Evolutionary conservation across 2,797 vertebrate species (phyloP), one percentile per base, ranked within the genome.

Genomic region (Triplophysa bombifrons): DNA sequence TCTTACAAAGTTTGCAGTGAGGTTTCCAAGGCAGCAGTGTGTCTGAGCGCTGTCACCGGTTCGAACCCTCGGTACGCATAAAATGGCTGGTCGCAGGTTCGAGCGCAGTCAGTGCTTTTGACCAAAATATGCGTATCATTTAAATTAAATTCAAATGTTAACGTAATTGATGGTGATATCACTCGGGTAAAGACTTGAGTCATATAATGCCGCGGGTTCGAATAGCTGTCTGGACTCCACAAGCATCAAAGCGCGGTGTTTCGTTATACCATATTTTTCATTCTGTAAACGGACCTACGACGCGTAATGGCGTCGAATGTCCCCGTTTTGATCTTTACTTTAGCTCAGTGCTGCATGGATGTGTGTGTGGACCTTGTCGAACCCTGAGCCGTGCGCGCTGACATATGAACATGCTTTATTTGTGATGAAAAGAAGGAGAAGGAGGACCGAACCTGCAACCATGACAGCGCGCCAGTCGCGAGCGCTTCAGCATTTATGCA

Each of bases 11-110:
- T 91, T 93, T 74, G 22, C 75, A 78, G 65, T 66, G 19, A 14
- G 74, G 72, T 73, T 65, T 73, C 46, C 58, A 64, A 70, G 68
- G 72, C 77, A 83, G 85, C 87, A 65, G 80, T 86, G 83, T 78
- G 82, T 83, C 72, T 83, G 84, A 87, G 85, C 89, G 63, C 75
- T 87, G 86, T 87, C 86, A 86, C 86, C 83, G 88, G 79, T 91
- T 94, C 94, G 94, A 92, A 95, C 93, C 94, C 87, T 89, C 89
- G 90, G 89, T 92, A 92, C 88, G 82, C 83, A 85, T 93, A 94
- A 95, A 92, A 95, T 94, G 94, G 94, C 93, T 93, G 93, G 94
- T 91, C 91, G 92, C 87, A 84, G 94, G 93, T 95, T 87, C 93
- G 93, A 94, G 91, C 79, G 84, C 85, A 83, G 89, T 82, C 75